Evolutionary conservation across 2,888 invertebrate species (phyloP), one percentile per base, ranked within the genome.

Genomic region (Thysanoteuthis rhombus): DNA sequence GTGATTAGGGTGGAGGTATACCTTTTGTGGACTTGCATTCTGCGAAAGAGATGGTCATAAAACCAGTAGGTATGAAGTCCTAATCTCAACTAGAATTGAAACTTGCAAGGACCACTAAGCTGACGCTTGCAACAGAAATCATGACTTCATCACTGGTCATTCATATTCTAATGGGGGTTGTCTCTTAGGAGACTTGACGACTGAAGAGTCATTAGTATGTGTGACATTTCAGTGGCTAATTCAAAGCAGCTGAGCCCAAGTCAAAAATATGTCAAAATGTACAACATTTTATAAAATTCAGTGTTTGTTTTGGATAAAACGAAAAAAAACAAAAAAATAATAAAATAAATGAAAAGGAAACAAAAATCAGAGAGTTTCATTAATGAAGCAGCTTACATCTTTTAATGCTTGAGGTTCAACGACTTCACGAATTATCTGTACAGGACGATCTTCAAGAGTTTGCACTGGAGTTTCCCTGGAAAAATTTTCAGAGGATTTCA

Each of bases 381-480:
- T 89, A 89, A n/a, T 28, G 28, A n/a, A 19, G 90, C 8, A 45
- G 58, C 93, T 92, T 94, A 95, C 95, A 94, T 95, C 94, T 52
- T 94, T 93, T 89, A 95, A 92, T 75, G 95, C 94, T 40, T 95
- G 94, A 75, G 94, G 94, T 93, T 96, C 96, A 92, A 95, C 94
- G 22, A 95, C 95, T 94, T 96, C 95, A 91, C 95, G 94, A 38
- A 95, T 94, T 36, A 95, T 94, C 93, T 95, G 95, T 93, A 94
- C 94, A 93, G 92, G 92, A 93, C 45, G 92, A 39, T 95, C 94
- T 93, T 95, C 95, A 92, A 94, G 93, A 10, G 95, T 94, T 91
- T 94, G 94, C 22, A 94, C 94, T 28, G 94, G 94, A 90, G 94
- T 58, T n/a, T 47, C 90, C 28, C 92, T 92, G 32, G n/a, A 75